A percentile compares a stretch with the other conserved stretches of the same genome.
Conservation (phyloP, 2,113 vertebrate genomes). For the mouse (Mus musculus) region GRCm39 chr2:103407001-103407500, state of each 20-base stretch:
- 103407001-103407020: neutral
- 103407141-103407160: neutral
- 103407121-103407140: neutral
- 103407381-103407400: neutral
- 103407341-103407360: neutral
- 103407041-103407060: neutral
- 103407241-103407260: neutral
- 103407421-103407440: constrained; percentile 1
- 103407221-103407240: constrained; percentile 47
- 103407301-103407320: neutral
- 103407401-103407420: constrained; percentile 9
- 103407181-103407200: neutral
- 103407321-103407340: neutral
- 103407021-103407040: neutral
- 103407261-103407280: neutral
- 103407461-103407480: neutral
- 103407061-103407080: neutral
- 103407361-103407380: neutral
- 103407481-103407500: neutral
- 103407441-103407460: constrained; percentile 28
- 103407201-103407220: neutral
- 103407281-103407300: neutral
- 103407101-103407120: neutral
- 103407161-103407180: neutral
- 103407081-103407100: neutral